A percentile compares a stretch with the other conserved stretches of the same genome.
Conservation (phyloP, 2,113 vertebrate species). For the Takifugu bimaculatus region DNA sequence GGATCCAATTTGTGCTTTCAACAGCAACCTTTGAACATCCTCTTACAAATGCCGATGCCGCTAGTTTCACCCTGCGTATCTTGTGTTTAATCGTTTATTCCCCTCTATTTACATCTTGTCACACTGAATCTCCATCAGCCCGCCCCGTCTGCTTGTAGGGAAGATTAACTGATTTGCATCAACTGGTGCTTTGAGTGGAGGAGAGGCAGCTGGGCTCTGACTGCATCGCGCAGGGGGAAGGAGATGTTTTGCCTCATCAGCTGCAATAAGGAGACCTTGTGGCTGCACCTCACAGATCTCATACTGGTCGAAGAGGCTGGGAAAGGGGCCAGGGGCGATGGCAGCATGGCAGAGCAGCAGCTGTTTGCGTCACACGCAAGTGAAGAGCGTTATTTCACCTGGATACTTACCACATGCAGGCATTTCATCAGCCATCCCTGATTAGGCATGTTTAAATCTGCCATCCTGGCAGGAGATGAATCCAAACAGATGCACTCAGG, state of each 20-base stretch:
- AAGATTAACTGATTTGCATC: conserved; percentile 53
- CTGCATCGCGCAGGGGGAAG: conserved; percentile 19
- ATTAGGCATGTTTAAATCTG: conserved; percentile 4
- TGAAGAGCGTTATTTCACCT: conserved; percentile 42
- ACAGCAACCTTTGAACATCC: no score
- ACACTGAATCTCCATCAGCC: conserved; percentile 36
- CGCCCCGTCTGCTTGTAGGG: conserved; percentile 4
- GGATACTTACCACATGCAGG: conserved; percentile 34
- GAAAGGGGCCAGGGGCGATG: conserved; percentile 39
- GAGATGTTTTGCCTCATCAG: conserved; percentile 36
- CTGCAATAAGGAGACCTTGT: conserved; percentile 11
- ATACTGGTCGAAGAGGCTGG: conserved; percentile 31
- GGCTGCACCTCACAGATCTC: conserved; percentile 5
- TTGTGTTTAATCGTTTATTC: conserved; percentile 45
- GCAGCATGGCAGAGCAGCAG: conserved; percentile 39
- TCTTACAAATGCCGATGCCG: not conserved
- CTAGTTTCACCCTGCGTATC: conserved; percentile 28
- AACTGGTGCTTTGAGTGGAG: conserved; percentile 17
- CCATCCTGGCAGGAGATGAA: conserved; percentile 22
- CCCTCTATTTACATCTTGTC: conserved; percentile 42
- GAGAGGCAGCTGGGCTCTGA: conserved; percentile 37
- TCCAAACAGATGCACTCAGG: no score
- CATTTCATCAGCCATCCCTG: conserved; percentile 23
- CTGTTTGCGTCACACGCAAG: conserved; percentile 36
- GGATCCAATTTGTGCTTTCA: no score